These are phyloP conservation scores for Reticulitermes speratus DNA, from an alignment of 1,140 invertebrate species.

Conservation along the genomic window DNA sequence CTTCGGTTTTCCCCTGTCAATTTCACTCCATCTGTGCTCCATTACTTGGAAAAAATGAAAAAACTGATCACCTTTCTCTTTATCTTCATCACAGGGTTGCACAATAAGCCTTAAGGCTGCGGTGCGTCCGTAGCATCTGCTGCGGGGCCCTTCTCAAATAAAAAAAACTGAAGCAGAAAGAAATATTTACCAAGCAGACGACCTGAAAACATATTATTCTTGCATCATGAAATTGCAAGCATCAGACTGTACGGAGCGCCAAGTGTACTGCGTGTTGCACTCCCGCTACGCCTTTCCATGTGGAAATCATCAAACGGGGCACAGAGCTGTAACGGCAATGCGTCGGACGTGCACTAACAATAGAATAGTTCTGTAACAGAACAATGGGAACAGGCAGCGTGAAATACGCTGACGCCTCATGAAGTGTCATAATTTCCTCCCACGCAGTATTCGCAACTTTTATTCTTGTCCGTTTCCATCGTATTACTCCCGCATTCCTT, in stretches of 20 bases:
- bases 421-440: background rate
- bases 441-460: background rate
- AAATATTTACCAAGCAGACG: background rate
- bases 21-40: too few relatives aligned
- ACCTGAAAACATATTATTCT: background rate
- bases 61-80: too few relatives aligned
- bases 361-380: background rate
- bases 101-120: too few relatives aligned
- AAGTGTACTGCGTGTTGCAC: background rate
- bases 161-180: background rate
- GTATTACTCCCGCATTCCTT: background rate
- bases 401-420: conserved; percentile 26
- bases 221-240: background rate
- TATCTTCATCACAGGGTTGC: too few relatives aligned
- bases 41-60: too few relatives aligned
- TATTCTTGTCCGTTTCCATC: background rate
- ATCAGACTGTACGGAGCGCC: background rate
- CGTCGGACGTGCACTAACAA: background rate
- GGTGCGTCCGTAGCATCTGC: too few relatives aligned
- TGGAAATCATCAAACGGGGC: background rate
- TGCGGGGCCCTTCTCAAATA: too few relatives aligned
- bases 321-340: background rate
- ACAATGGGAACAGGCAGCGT: conserved; percentile 6
- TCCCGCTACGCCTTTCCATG: background rate
- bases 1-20: too few relatives aligned